A percentile compares a stretch with the other conserved stretches of the same genome.
These are phyloP conservation scores for Oceanodroma leucorhoa DNA, from an alignment of 2,797 vertebrate genomes.

Conservation along the genomic window DNA sequence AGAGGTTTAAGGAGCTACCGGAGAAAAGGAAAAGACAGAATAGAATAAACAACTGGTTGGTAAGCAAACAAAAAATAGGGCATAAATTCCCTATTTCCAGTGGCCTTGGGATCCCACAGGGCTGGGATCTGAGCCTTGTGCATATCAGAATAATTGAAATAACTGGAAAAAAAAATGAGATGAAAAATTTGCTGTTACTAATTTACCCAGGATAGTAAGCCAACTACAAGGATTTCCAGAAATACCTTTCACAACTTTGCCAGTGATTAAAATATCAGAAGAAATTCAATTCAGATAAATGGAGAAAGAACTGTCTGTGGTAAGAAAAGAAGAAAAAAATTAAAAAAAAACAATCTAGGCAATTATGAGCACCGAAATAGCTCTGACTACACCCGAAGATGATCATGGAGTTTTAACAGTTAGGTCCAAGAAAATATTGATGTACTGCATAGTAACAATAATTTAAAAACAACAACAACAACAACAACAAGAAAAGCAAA, in stretches of 20 bases:
- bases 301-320: neutral
- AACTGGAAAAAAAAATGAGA: neutral
- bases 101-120: neutral
- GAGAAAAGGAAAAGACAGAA: neutral
- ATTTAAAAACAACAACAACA: neutral
- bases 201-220: neutral
- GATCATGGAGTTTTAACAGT: neutral
- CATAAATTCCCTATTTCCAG: neutral
- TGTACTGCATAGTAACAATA: neutral
- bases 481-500: neutral
- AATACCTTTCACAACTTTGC: neutral
- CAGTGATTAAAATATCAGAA: neutral
- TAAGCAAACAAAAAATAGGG: neutral
- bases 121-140: neutral
- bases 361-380: neutral
- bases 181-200: neutral
- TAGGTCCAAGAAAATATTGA: neutral
- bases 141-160: neutral
- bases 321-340: neutral
- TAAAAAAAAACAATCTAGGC: no score
- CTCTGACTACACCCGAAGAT: neutral
- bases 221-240: neutral
- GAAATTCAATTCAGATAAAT: neutral
- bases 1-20: neutral
- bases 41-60: neutral